phyloP scores from a whole-genome alignment of 2,888 invertebrate genomes.

The Melanargia galathea region DNA sequence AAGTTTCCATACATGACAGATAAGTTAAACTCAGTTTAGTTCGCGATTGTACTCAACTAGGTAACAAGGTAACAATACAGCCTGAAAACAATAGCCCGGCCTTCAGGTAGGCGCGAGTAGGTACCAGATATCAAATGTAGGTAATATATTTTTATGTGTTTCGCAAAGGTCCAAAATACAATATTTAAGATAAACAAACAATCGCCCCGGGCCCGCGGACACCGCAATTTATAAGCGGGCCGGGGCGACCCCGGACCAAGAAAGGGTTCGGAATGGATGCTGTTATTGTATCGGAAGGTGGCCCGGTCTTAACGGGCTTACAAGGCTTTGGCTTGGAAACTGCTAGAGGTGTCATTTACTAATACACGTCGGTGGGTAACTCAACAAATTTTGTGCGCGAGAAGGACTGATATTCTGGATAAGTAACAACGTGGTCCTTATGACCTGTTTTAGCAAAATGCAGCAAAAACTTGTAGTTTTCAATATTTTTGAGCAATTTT shows the following conservation, averaged over 20 bases:
- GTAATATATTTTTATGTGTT: constrained; percentile 38
- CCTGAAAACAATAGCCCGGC: not conserved
- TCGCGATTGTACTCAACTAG: no score
- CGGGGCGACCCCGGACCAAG: constrained; percentile 54
- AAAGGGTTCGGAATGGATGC: constrained; percentile 70
- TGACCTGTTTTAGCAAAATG: no score
- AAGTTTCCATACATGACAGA: no score
- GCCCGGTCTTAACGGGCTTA: constrained; percentile 60
- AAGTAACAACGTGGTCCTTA: no score
- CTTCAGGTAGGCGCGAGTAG: not conserved
- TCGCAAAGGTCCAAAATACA: constrained; percentile 40
- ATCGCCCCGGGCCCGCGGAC: constrained; percentile 65
- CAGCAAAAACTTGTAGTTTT: no score
- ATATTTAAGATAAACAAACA: constrained; percentile 61
- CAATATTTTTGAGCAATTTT: no score
- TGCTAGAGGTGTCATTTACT: constrained; percentile 26
- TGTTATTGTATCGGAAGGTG: constrained; percentile 82
- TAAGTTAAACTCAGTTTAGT: no score
- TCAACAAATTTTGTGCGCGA: not conserved
- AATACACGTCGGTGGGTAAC: not conserved
- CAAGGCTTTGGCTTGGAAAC: constrained; percentile 7
- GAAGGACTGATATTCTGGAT: no score
- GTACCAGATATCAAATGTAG: constrained; percentile 18
- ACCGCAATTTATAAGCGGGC: constrained; percentile 77
- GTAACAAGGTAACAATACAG: not conserved